These are phyloP conservation scores for Cotesia chilonis DNA, from an alignment of 1,140 invertebrate genomes.

Conservation along the genomic window DNA sequence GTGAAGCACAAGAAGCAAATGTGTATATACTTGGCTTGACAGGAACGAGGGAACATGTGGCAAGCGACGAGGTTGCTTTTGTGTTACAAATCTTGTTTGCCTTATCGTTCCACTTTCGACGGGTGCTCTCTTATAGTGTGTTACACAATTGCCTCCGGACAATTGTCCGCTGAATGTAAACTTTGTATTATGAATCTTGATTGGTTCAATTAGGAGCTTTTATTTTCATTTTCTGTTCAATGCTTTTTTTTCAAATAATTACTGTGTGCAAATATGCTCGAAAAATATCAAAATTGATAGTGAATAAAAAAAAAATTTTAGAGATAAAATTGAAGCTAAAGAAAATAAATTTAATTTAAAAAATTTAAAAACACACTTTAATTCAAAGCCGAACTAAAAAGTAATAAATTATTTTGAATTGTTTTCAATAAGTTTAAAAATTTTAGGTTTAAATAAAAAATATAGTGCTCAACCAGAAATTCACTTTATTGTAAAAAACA, in stretches of 20 bases:
- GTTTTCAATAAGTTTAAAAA: no score
- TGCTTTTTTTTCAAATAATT: neutral
- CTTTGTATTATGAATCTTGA: constrained; percentile 12
- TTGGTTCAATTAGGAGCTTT: constrained; percentile 31
- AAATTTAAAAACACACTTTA: no score
- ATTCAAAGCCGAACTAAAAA: no score
- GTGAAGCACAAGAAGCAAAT: constrained; percentile 28
- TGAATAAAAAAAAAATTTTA: no score
- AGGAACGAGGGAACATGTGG: constrained; percentile 58
- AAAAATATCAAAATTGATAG: no score
- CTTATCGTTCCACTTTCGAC: constrained; percentile 59
- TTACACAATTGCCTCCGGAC: constrained; percentile 26
- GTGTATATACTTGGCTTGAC: constrained; percentile 26
- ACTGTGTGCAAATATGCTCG: neutral
- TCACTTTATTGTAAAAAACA: no score
- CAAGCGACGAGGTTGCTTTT: constrained; percentile 62
- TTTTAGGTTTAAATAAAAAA: no score
- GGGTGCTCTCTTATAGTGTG: constrained; percentile 23
- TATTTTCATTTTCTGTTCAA: constrained; percentile 18
- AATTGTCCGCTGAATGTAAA: constrained; percentile 20
- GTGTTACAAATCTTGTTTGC: constrained; percentile 66
- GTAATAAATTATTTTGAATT: no score
- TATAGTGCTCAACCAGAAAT: no score
- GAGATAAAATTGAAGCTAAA: no score
- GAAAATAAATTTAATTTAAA: no score